Base-by-base conservation (phyloP, 2,888 invertebrate species). In the Pollenia amentaria region DNA sequence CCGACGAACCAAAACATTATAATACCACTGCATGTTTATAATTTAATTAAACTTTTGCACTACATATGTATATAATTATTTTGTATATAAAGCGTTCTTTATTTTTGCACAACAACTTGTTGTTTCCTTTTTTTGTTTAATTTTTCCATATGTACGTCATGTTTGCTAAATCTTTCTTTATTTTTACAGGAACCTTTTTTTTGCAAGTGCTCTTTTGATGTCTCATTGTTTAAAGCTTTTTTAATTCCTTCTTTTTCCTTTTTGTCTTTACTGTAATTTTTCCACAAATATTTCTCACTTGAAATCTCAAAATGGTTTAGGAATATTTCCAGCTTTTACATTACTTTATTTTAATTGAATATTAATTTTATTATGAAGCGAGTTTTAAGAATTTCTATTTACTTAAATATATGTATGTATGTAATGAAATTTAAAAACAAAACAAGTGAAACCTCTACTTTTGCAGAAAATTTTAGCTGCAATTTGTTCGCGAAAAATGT, bases 1-100 rank as follows among this genome's bases (percentile, higher is more conserved):
- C 91, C 96, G 95, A 90, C 95, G 95, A 80, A 96, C 95, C 90
- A 96, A 93, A 89, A 96, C 93, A 88, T 95, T 95, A 88, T 95
- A 95, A 92, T 96, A 96, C 95, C 96, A 95, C 90, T 93, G 93
- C 92, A 94, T 94, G 75, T 90, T 91, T 70, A 10, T 18, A 44
- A 46, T 12, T 67, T 62, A 11, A 14, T 8, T 46, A 16, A 69
- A 69, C 46, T 12, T 64, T 40, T 42, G 16, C n/a, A 72, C 12
- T 29, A 29, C 4, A 29, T 29, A 29, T 29, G 29, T 29, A 29
- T 29, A 29, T 29, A 6, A 29, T 62, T 51, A n/a, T 46, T 57
- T 38, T 46, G 18, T 38, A 18, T 10, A 21, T 14, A 46, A 76
- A 62, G 7, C 18, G 12, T 64, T 53, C 14, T 12, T 55, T 48